Evolutionary conservation across 2,888 invertebrate species (phyloP).

Genomic region (Erynnis tages): DNA sequence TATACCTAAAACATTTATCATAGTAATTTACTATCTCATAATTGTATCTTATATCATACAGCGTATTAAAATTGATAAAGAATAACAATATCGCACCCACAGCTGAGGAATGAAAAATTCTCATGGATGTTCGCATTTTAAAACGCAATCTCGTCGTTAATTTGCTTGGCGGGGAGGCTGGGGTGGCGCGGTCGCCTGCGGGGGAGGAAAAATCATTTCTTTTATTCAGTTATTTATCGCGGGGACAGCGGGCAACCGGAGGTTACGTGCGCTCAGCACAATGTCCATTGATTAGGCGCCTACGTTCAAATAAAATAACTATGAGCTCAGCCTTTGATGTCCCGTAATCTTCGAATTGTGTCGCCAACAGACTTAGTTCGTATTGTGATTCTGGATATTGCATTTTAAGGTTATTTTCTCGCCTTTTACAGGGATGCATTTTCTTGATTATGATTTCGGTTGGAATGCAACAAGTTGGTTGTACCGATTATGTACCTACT

Average conservation of each 20-base stretch:
- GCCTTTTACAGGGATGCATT: neutral
- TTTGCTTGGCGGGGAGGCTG: conserved; percentile 22
- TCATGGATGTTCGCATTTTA: conserved; percentile 31
- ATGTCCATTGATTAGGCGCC: conserved; percentile 30
- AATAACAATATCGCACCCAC: neutral
- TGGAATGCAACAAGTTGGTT: no score
- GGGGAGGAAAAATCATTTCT: conserved; percentile 29
- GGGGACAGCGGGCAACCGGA: conserved; percentile 24
- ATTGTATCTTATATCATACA: no score
- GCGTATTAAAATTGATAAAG: conserved; percentile 12
- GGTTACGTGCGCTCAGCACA: conserved; percentile 20
- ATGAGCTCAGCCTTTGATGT: neutral
- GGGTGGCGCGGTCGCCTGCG: conserved; percentile 22
- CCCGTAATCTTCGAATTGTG: neutral
- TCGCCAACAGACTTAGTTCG: neutral
- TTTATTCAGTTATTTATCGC: conserved; percentile 31
- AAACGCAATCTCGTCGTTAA: conserved; percentile 33
- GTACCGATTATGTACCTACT: no score
- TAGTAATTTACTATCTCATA: no score
- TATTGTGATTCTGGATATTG: no score
- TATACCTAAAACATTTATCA: no score
- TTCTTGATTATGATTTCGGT: no score
- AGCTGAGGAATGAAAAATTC: conserved; percentile 14
- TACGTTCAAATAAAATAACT: conserved; percentile 5
- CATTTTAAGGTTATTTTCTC: no score